Percentiles rank a stretch among this genome's conserved stretches.
phyloP scores from a whole-genome alignment of 2,797 vertebrate genomes.

The Odontamblyopus rebecca region DNA sequence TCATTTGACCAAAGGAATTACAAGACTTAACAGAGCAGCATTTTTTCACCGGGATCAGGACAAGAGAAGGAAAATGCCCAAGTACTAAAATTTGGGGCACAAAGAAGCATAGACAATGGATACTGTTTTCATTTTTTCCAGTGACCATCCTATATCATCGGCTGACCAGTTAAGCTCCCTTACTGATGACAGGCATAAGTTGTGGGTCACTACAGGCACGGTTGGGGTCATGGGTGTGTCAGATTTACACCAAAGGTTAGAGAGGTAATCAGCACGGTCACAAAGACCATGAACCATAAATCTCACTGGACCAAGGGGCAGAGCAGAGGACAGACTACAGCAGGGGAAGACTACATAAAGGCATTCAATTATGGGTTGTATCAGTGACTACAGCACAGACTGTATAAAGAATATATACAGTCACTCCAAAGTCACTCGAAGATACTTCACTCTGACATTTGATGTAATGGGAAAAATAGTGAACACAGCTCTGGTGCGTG shows the following conservation, averaged over 20 bases:
- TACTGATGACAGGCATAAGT: conserved; percentile 23
- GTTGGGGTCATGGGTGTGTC: conserved; percentile 31
- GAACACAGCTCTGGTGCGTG: no score
- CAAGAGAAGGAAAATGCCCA: neutral
- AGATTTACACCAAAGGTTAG: conserved; percentile 74
- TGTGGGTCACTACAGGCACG: conserved; percentile 13
- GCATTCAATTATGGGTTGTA: neutral
- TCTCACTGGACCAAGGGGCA: conserved; percentile 81
- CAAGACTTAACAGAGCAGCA: conserved; percentile 68
- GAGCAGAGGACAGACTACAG: conserved; percentile 66
- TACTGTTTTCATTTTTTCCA: conserved; percentile 25
- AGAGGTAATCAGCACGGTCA: conserved; percentile 78
- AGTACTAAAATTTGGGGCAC: neutral
- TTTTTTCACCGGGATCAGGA: neutral
- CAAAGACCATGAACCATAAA: conserved; percentile 69
- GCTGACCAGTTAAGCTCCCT: conserved; percentile 21
- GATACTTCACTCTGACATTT: no score
- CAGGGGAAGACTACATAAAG: neutral
- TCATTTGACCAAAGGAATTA: conserved; percentile 76
- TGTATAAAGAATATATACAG: no score
- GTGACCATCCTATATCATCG: conserved; percentile 26
- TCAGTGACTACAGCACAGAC: neutral
- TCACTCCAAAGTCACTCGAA: no score
- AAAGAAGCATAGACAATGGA: neutral
- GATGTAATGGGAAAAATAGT: no score